Evolutionary conservation across 2,888 invertebrate genomes (phyloP), one percentile per base, ranked within the genome.

Genomic region (Pseudeuparius sepicola): DNA sequence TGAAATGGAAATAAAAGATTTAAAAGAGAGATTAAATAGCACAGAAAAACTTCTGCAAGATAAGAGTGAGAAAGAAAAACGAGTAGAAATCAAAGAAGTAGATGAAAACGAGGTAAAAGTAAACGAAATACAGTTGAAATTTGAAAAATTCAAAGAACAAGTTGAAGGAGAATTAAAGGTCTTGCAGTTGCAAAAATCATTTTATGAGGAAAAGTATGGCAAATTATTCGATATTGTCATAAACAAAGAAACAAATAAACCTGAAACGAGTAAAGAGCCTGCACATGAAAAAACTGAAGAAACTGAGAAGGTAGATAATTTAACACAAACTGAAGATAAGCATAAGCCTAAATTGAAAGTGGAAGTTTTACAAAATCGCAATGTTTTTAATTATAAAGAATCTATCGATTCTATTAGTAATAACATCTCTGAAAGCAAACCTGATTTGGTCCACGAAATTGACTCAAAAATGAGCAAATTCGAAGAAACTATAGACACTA

Each of bases 1-100:
- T 37, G 69, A 75, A 35, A 58, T 69, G 26, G 76, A 77, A 54
- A 73, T 77, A 23, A 76, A 76, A 49, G 68, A 70, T 20, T 51
- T 77, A 5, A 77, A 76, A 48, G 74, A 76, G 44, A 62, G 73
- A 13, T 52, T 77, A 2, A 76, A 74, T 52, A 63, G 62, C 26
- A 69, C 75, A 1, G 76, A 76, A 47, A 67, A 66, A 39, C 61
- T 68, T 5, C 66, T 75, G 33, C 56, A 57, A 31, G n/a, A n/a
- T n/a, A n/a, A n/a, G n/a, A n/a, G n/a, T n/a, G 63, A 60, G 24
- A 63, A 49, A 37, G 39, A 43, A 10, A 40, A 42, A 33, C 40
- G 47, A 38, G 20, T 33, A 28, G 35, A 39, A 18, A 37, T 40
- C 34, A 40, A 44, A 32, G 36, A 34, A 17, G 16, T 33, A 23